phyloP scores from a whole-genome alignment of 2,797 vertebrate species.

The Schizopygopsis pylzovi region DNA sequence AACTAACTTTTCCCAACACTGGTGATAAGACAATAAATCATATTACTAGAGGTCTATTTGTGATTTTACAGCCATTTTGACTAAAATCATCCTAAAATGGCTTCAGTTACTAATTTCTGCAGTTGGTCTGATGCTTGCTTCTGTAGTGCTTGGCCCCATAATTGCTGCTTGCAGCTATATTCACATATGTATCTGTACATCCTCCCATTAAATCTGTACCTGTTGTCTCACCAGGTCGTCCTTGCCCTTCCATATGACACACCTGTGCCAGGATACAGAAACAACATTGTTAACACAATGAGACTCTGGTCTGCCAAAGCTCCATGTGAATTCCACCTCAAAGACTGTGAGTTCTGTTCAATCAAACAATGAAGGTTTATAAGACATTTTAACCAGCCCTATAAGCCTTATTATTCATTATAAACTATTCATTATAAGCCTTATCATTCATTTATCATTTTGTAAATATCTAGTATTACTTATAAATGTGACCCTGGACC shows the following conservation, averaged over 20 bases:
- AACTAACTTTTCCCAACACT: too few relatives aligned
- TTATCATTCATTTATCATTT: neutral
- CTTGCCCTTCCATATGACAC: conserved; percentile 92
- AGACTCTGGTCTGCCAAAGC: conserved; percentile 93
- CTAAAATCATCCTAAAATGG: too few relatives aligned
- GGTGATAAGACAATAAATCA: too few relatives aligned
- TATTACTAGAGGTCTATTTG: too few relatives aligned
- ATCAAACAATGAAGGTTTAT: neutral
- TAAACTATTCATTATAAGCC: neutral
- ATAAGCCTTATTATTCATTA: neutral
- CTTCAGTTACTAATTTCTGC: too few relatives aligned
- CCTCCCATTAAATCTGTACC: neutral
- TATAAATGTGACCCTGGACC: neutral
- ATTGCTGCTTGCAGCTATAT: neutral
- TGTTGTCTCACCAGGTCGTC: conserved; percentile 77
- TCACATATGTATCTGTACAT: neutral
- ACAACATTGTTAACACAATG: conserved; percentile 94
- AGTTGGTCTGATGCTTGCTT: too few relatives aligned
- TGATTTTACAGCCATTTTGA: too few relatives aligned
- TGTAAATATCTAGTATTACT: neutral
- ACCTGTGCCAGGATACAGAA: conserved; percentile 89
- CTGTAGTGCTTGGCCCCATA: too few relatives aligned
- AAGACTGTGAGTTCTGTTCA: conserved; percentile 84
- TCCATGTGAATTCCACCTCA: conserved; percentile 92
- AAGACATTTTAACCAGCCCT: neutral